Base-by-base conservation (phyloP, 2,888 invertebrate genomes). In the Pollenia amentaria region DNA sequence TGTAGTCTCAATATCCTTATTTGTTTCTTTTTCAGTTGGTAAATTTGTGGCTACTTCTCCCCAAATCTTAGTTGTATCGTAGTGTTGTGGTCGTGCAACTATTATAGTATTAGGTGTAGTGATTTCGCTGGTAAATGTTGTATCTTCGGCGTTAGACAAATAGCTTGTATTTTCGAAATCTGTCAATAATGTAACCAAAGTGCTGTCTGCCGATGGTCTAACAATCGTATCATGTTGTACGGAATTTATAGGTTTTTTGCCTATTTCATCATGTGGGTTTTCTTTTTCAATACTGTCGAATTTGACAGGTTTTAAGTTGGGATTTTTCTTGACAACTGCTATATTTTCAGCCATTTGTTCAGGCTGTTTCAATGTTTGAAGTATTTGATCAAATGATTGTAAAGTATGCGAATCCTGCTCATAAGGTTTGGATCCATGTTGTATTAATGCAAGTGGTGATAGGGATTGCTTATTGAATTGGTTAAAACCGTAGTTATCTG, bases 321-420 rank as follows among this genome's bases (percentile, higher is more conserved):
- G 21, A 12, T 53, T 67, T 14, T 62, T 46, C 1, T 29, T 48
- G 1, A 1, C 10, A 6, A 11, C 55, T 1, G 70, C 11, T n/a
- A 18, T 21, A 1, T 57, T 51, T 48, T 75, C 60, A n/a, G 14
- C 16, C 0, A 64, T 60, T 88, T 14, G 84, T 44, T 55, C 55
- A 14, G 29, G 88, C 62, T 69, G 16, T 29, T 92, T 92, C 0
- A 93, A 89, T 7, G 91, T 91, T 70, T 92, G 91, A 53, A 93
- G 89, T 40, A 93, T 92, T 89, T 93, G 92, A 87, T 93, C 92
- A 89, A 92, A 91, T 0, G 93, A 92, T 2, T 91, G 85, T 73
- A 92, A 90, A 6, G 92, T 89, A 46, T 90, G 88, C 8, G 90
- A 88, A 78, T 91, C 92, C 3, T 91, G 90, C 2, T 91, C 89